Base-by-base conservation (phyloP, 2,888 invertebrate species). In the Volucella zonaria region DNA sequence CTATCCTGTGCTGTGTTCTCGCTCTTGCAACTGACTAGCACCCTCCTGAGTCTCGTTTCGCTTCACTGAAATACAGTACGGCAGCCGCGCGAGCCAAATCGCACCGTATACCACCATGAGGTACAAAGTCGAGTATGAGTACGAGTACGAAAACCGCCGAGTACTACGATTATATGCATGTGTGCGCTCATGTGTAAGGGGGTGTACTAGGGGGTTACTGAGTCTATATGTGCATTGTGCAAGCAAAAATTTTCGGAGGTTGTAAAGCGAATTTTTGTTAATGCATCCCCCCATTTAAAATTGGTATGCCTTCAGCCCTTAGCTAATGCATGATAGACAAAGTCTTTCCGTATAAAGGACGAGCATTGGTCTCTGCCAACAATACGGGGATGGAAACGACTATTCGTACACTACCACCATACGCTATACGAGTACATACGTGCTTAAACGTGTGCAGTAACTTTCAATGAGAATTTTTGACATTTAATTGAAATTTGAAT, bases 401-500 rank as follows among this genome's bases (percentile, higher is more conserved):
- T 31, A 31, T 31, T 45, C 61, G 10, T 52, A 43, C 43, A 54
- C 66, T 42, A 42, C 40, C 66, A 31, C 31, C 31, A 31, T 31
- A 54, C 51, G 15, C 11, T 14, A 51, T 3, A 4, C 1, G 51
- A n/a, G 14, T 61, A n/a, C 10, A 15, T 40, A 51, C 52, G 12
- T 38, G 31, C 52, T 6, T 31, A n/a, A 38, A 59, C 23, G 67
- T 58, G 52, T 51, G 40, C 18, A 23, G 18, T 66, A 64, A 66
- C 49, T 76, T 76, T 76, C 59, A 71, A 59, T 61, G 67, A 47
- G 54, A 40, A 42, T 75, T 67, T 80, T 67, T 76, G 81, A 73
- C 62, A 77, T 81, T 77, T 81, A 85, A 85, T 81, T 85, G 81
- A 81, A 85, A 77, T 85, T 81, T 85, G 23, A 85, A 85, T 85